phyloP scores from a whole-genome alignment of 2,888 invertebrate genomes.

The Spodoptera exigua region DNA sequence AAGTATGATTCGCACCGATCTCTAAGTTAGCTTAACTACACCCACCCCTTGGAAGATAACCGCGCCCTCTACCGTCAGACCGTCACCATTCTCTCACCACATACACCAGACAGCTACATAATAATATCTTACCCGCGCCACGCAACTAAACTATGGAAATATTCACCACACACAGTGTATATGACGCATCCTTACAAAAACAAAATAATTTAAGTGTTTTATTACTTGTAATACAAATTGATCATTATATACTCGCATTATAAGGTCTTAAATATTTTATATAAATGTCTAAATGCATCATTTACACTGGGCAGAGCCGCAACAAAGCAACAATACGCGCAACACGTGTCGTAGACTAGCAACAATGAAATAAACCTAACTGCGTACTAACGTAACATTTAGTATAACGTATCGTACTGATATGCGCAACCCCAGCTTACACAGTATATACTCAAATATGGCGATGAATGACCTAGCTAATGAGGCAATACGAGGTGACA shows the following conservation, averaged over 20 bases:
- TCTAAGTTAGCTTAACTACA: background rate
- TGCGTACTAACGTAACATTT: constrained; percentile 22
- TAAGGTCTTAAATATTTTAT: too few relatives aligned
- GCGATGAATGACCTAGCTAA: constrained; percentile 35
- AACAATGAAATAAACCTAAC: constrained; percentile 26
- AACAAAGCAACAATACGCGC: constrained; percentile 4
- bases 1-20: too few relatives aligned
- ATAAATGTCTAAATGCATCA: background rate
- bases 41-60: constrained; percentile 4
- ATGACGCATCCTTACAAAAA: background rate
- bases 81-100: background rate
- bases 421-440: constrained; percentile 43
- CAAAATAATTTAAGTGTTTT: background rate
- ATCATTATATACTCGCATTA: too few relatives aligned
- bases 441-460: constrained; percentile 27
- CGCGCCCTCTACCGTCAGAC: background rate
- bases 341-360: constrained; percentile 30
- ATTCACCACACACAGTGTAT: constrained; percentile 23
- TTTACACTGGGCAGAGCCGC: constrained; percentile 24
- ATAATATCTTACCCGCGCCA: constrained; percentile 14
- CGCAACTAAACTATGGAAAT: constrained; percentile 25
- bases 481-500: constrained; percentile 33
- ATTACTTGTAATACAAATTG: too few relatives aligned
- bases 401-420: constrained; percentile 23
- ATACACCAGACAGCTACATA: constrained; percentile 5